Evolutionary conservation across 2,797 vertebrate species (phyloP).

Genomic region (Scolopax bukidnonensis): DNA sequence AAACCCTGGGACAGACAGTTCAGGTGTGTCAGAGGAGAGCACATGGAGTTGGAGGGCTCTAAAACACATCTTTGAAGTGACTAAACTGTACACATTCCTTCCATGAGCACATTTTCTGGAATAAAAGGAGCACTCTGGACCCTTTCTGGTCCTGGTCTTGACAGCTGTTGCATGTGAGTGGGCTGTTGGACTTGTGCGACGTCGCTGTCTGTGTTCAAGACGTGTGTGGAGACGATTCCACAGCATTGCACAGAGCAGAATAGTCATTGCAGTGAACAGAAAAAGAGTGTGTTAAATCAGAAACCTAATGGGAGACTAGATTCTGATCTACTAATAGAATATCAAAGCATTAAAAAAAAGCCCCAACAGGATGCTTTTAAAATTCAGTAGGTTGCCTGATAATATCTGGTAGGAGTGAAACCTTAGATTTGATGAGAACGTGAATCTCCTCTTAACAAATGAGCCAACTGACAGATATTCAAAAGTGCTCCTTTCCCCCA

Average conservation of each 20-base stretch:
- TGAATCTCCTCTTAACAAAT: background rate
- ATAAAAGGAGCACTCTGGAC: background rate
- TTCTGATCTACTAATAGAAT: constrained; percentile 36
- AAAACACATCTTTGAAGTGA: background rate
- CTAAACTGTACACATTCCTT: background rate
- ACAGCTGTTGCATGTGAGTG: background rate
- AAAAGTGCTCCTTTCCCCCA: background rate
- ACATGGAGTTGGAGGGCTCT: background rate
- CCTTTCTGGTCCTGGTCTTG: background rate
- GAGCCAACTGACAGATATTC: background rate
- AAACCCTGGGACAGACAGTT: background rate
- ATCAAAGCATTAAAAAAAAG: constrained; percentile 22
- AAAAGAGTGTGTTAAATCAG: background rate
- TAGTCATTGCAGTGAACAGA: background rate
- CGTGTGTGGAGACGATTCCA: rapidly evolving
- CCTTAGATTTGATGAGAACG: constrained; percentile 32
- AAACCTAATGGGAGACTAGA: constrained; percentile 5
- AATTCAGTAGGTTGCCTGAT: constrained; percentile 37
- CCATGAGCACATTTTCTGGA: background rate
- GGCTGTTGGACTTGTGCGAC: background rate
- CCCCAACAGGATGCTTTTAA: constrained; percentile 26
- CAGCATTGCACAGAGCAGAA: background rate
- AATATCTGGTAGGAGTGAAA: constrained; percentile 26
- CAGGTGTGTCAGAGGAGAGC: background rate
- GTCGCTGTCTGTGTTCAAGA: background rate